A percentile compares a stretch with the other conserved stretches of the same genome.
Conservation (phyloP, 2,888 invertebrate genomes). For the Laothoe populi region DNA sequence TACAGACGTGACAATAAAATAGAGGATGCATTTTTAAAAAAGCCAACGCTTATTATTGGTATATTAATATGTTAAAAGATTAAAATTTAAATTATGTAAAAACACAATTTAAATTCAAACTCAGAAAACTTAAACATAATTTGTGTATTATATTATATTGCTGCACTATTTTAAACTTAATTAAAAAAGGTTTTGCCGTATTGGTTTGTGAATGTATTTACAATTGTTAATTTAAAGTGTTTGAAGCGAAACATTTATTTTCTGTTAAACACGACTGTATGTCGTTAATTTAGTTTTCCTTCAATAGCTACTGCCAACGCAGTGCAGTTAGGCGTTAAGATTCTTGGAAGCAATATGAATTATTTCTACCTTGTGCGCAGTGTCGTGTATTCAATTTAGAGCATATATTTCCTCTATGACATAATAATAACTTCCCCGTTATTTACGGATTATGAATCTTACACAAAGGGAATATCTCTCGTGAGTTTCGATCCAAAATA, state of each 20-base stretch:
- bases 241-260: conserved; percentile 1
- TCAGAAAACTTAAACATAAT: too few relatives aligned
- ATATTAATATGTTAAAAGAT: too few relatives aligned
- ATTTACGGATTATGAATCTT: not conserved
- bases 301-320: not conserved
- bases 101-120: too few relatives aligned
- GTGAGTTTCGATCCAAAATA: not conserved
- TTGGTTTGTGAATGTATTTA: not conserved
- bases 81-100: too few relatives aligned
- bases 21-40: too few relatives aligned
- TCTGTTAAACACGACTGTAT: not conserved
- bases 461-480: too few relatives aligned
- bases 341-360: conserved; percentile 8
- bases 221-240: not conserved
- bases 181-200: too few relatives aligned
- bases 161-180: too few relatives aligned
- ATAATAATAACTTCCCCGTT: not conserved
- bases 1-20: too few relatives aligned
- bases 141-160: too few relatives aligned
- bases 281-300: not conserved
- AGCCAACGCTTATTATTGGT: too few relatives aligned
- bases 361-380: conserved; percentile 1
- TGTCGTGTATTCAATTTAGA: not conserved
- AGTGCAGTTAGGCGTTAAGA: not conserved
- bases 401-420: not conserved